These are phyloP conservation scores for Nysson spinosus DNA, from an alignment of 2,888 invertebrate species.

Conservation along the genomic window DNA sequence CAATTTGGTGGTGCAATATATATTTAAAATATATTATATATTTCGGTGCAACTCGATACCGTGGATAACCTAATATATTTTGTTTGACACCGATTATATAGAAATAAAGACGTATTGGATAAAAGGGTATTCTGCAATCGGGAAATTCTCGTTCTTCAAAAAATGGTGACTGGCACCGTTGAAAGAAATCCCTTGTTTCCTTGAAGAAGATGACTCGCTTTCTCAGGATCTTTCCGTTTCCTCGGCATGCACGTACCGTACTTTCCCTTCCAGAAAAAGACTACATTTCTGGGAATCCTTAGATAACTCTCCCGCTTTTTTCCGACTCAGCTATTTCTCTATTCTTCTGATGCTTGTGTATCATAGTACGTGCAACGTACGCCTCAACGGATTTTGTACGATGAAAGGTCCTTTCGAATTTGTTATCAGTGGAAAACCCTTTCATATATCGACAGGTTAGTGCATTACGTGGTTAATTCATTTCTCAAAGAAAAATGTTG, in stretches of 20 bases:
- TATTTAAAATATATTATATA: background rate
- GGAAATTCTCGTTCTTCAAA: constrained; percentile 5
- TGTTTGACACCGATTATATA: too few species aligned
- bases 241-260: constrained; percentile 11
- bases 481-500: too few species aligned
- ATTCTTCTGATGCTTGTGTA: constrained; percentile 34
- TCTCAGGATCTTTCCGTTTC: background rate
- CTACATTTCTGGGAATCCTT: constrained; percentile 49
- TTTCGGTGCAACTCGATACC: background rate
- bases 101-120: too few species aligned
- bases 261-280: constrained; percentile 19
- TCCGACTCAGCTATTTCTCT: constrained; percentile 45
- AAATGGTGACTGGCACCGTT: background rate
- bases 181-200: background rate
- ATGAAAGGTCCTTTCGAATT: constrained; percentile 18
- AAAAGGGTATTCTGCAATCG: background rate
- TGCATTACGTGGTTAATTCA: too few species aligned
- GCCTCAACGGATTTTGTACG: constrained; percentile 9
- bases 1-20: too few species aligned
- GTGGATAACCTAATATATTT: too few species aligned
- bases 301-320: constrained; percentile 49
- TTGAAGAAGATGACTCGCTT: background rate
- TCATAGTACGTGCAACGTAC: constrained; percentile 23
- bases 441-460: too few species aligned
- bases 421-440: too few species aligned